phyloP scores from a whole-genome alignment of 2,888 invertebrate genomes.

The Athalia cordata region DNA sequence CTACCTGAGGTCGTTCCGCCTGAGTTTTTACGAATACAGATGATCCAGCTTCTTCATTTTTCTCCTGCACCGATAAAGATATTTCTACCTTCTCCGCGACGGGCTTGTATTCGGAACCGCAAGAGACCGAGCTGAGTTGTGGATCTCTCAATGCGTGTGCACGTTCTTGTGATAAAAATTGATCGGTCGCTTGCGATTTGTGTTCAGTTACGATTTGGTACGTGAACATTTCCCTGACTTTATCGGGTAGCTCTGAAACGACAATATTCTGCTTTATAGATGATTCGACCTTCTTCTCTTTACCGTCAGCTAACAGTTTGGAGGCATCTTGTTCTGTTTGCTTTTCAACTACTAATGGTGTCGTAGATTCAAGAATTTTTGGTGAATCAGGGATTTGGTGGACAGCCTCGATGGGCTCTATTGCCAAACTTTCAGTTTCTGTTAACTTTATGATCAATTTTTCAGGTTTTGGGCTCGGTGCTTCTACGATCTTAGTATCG shows the following conservation, averaged over 20 bases:
- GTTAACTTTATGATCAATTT: constrained; percentile 66
- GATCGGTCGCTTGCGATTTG: constrained; percentile 31
- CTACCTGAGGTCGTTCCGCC: constrained; percentile 58
- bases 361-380: constrained; percentile 51
- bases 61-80: constrained; percentile 63
- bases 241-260: constrained; percentile 32
- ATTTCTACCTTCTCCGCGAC: constrained; percentile 66
- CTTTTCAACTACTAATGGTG: constrained; percentile 50
- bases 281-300: constrained; percentile 13
- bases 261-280: constrained; percentile 28
- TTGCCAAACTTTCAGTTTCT: constrained; percentile 68
- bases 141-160: not conserved
- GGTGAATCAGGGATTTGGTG: constrained; percentile 48
- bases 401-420: constrained; percentile 41
- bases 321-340: constrained; percentile 14
- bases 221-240: constrained; percentile 26
- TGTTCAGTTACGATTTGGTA: constrained; percentile 32
- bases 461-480: constrained; percentile 41
- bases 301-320: constrained; percentile 40
- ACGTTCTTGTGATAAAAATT: constrained; percentile 41
- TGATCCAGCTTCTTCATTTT: constrained; percentile 56
- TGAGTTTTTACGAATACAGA: constrained; percentile 64
- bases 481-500: constrained; percentile 25
- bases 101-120: constrained; percentile 47
- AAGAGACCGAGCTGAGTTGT: constrained; percentile 26